Percentiles rank a stretch among this genome's conserved stretches.
Evolutionary conservation across 2,113 vertebrate species (phyloP).

Genomic region (Zeus faber): DNA sequence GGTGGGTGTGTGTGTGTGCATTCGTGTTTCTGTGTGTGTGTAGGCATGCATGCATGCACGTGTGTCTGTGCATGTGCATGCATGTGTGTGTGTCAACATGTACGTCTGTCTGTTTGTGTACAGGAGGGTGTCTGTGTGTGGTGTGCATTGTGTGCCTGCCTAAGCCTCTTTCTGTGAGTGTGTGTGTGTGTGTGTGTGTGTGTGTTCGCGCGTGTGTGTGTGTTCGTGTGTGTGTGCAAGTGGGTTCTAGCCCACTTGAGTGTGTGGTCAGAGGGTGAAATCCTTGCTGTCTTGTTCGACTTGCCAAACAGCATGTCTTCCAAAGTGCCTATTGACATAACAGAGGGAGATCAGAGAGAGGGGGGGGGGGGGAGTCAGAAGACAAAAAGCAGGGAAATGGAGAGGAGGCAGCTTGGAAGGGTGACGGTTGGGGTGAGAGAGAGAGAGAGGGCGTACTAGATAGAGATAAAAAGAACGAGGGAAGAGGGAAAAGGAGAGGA

Average conservation of each 20-base stretch:
- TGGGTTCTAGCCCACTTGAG: too few species aligned
- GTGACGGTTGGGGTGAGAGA: not conserved
- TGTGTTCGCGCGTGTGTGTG: not conserved
- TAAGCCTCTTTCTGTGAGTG: too few species aligned
- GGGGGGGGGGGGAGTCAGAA: not conserved
- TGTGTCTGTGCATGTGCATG: not conserved
- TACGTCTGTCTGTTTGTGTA: not conserved
- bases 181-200: conserved; percentile 1
- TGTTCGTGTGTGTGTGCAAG: too few species aligned
- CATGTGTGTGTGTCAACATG: not conserved
- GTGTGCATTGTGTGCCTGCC: not conserved
- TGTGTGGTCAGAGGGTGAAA: conserved; percentile 2
- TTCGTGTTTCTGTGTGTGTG: not conserved
- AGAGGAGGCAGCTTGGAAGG: not conserved
- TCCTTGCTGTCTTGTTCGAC: conserved; percentile 21
- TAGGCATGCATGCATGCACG: not conserved
- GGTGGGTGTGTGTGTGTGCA: not conserved
- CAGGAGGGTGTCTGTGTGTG: too few species aligned
- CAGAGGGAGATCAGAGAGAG: not conserved
- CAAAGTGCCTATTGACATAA: conserved; percentile 16
- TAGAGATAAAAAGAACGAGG: not conserved
- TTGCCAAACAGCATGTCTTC: conserved; percentile 28
- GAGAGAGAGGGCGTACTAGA: not conserved
- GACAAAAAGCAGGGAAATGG: too few species aligned
- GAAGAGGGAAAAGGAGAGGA: not conserved